Evolutionary conservation across 2,113 vertebrate species (phyloP).

Genomic region (Lutjanus erythropterus): DNA sequence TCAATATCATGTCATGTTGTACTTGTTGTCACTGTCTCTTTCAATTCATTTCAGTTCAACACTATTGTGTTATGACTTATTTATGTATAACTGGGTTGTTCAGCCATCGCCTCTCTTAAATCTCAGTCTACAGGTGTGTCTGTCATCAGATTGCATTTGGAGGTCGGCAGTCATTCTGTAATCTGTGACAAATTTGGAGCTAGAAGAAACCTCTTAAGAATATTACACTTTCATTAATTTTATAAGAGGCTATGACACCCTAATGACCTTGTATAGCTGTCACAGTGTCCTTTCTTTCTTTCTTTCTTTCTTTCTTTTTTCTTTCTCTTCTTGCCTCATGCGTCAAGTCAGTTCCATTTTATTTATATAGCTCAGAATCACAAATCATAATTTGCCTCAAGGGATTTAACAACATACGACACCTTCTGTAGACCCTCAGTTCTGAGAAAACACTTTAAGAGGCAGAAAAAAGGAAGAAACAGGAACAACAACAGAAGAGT

Average conservation of each 20-base stretch:
- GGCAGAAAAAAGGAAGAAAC: too few species aligned
- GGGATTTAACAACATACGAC: too few species aligned
- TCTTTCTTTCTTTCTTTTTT: neutral
- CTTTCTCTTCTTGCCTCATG: neutral
- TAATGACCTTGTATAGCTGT: conserved; percentile 17
- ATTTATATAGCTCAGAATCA: too few species aligned
- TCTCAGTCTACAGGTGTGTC: neutral
- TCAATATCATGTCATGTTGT: neutral
- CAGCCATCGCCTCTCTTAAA: neutral
- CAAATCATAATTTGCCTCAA: too few species aligned
- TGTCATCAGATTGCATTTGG: conserved; percentile 13
- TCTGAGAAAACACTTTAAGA: too few species aligned
- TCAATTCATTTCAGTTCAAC: neutral
- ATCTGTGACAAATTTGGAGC: conserved; percentile 24
- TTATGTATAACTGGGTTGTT: too few species aligned
- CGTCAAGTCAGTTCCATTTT: too few species aligned
- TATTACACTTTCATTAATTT: conserved; percentile 50
- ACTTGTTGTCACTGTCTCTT: neutral
- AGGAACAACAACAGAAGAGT: too few species aligned
- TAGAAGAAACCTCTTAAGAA: conserved; percentile 49
- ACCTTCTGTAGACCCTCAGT: too few species aligned
- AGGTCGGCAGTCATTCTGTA: conserved; percentile 22
- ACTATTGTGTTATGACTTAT: neutral
- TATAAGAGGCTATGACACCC: neutral
- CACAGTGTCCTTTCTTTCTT: neutral